A percentile compares a stretch with the other conserved stretches of the same genome.
Conservation (phyloP, 2,797 vertebrate species). For the Cryptoprocta ferox region DNA sequence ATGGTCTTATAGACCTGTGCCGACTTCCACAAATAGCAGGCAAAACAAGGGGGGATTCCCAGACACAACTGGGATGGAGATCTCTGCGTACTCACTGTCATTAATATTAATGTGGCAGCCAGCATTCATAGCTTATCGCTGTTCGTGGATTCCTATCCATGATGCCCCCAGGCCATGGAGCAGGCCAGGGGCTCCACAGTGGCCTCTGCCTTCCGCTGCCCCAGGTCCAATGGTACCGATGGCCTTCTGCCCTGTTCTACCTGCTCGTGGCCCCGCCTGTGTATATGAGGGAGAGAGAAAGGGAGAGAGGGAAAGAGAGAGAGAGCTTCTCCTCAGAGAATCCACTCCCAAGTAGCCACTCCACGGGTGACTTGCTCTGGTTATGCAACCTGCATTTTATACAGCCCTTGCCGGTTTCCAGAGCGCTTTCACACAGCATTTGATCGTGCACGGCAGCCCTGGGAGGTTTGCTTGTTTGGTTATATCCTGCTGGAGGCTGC, state of each 20-base stretch:
- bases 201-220: not conserved
- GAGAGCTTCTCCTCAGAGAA: not conserved
- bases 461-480: conserved; percentile 53
- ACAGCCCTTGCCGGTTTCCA: conserved; percentile 23
- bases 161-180: not conserved
- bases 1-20: not conserved
- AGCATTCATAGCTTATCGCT: conserved; percentile 37
- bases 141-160: not conserved
- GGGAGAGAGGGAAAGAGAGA: not conserved
- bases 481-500: conserved; percentile 32
- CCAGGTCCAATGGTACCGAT: not conserved
- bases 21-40: not conserved
- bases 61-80: not conserved
- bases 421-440: not conserved
- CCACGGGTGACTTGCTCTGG: not conserved
- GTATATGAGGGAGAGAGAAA: not conserved
- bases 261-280: not conserved
- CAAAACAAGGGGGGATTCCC: not conserved
- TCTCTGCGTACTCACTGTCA: not conserved
- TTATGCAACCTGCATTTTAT: conserved; percentile 61
- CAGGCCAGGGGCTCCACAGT: not conserved
- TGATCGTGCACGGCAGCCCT: not conserved
- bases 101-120: conserved; percentile 35
- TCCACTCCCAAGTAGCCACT: not conserved
- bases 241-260: not conserved